These are phyloP conservation scores for Cynodonichthys magdalenae DNA, from an alignment of 2,797 vertebrate species.

Conservation along the genomic window DNA sequence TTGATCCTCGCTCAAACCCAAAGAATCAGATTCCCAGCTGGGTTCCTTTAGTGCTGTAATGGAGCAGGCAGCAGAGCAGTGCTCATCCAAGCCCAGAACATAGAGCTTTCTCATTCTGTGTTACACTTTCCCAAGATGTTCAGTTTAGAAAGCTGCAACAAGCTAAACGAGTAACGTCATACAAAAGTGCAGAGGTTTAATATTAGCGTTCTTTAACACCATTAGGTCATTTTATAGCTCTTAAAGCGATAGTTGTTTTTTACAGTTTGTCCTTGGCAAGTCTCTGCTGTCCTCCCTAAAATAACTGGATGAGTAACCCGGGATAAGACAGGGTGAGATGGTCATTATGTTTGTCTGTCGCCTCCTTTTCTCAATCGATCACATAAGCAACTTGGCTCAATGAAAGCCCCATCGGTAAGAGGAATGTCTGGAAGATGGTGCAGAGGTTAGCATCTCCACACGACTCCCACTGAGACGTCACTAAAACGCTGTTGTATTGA, in stretches of 20 bases:
- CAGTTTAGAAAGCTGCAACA: too few relatives aligned
- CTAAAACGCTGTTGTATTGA: constrained; percentile 57
- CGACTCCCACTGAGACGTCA: constrained; percentile 36
- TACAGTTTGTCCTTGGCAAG: constrained; percentile 6
- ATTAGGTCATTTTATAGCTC: too few relatives aligned
- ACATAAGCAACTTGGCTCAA: constrained; percentile 48
- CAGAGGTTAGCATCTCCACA: constrained; percentile 61
- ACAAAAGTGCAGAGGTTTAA: too few relatives aligned
- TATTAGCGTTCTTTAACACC: too few relatives aligned
- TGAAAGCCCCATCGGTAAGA: constrained; percentile 46
- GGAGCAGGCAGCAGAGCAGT: constrained; percentile 13
- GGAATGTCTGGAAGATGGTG: constrained; percentile 44
- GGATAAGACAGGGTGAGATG: constrained; percentile 3
- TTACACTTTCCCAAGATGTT: too few relatives aligned
- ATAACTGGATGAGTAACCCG: constrained; percentile 42
- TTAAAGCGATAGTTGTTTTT: neutral
- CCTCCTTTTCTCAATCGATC: constrained; percentile 52
- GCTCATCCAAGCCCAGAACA: constrained; percentile 31
- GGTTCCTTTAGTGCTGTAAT: constrained; percentile 10
- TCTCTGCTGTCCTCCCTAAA: constrained; percentile 25
- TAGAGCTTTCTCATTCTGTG: constrained; percentile 20
- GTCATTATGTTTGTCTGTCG: constrained; percentile 47
- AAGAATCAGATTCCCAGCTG: constrained; percentile 25
- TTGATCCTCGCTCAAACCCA: constrained; percentile 21
- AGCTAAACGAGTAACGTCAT: too few relatives aligned